Conservation (phyloP, 2,888 invertebrate species). For the Drosophila suboccidentalis region DNA sequence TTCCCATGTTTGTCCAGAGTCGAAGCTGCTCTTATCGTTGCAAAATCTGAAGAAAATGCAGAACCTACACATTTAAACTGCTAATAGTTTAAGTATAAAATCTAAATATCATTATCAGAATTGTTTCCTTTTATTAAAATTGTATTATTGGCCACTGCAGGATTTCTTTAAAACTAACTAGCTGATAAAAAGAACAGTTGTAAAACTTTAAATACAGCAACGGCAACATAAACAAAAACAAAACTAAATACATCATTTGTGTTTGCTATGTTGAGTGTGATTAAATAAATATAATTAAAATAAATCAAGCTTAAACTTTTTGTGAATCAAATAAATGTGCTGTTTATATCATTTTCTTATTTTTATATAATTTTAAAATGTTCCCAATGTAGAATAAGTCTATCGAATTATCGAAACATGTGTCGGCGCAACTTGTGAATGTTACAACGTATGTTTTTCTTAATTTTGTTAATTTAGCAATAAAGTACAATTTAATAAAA, state of each 20-base stretch:
- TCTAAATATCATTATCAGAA: conserved; percentile 26
- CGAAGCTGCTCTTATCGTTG: conserved; percentile 42
- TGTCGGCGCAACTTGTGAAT: conserved; percentile 1
- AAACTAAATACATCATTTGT: conserved; percentile 55
- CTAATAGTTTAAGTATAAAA: conserved; percentile 36
- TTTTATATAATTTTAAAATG: not conserved
- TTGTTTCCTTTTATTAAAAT: conserved; percentile 15
- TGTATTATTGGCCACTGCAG: conserved; percentile 34
- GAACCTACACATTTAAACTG: conserved; percentile 32
- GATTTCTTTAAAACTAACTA: conserved; percentile 47
- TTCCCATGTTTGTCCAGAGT: conserved; percentile 21
- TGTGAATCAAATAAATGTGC: not conserved
- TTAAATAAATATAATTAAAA: conserved; percentile 77
- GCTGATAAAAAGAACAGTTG: conserved; percentile 62
- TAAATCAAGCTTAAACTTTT: conserved; percentile 36
- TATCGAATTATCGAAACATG: conserved; percentile 22
- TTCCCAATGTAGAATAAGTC: not conserved
- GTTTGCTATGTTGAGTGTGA: conserved; percentile 76
- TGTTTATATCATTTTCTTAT: no score
- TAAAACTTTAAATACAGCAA: conserved; percentile 63
- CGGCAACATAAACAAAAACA: conserved; percentile 25
- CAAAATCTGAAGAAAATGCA: conserved; percentile 42
- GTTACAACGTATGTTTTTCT: no score
- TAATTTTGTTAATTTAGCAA: no score
- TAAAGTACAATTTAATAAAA: no score